These are phyloP conservation scores for Coregonus suidteri DNA, from an alignment of 2,797 vertebrate species.

Conservation along the genomic window DNA sequence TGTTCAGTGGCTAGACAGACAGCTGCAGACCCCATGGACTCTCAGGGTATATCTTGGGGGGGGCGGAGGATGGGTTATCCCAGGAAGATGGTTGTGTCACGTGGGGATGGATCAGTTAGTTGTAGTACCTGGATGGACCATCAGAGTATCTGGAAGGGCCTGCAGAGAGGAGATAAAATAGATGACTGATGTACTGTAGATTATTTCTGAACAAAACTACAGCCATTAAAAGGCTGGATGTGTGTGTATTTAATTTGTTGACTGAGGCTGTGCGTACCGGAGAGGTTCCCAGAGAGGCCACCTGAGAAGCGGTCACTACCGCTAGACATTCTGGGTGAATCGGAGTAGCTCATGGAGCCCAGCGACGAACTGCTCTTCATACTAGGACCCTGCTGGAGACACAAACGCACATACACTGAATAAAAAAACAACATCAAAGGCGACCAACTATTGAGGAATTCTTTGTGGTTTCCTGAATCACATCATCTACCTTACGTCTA, in stretches of 20 bases:
- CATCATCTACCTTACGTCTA: not conserved
- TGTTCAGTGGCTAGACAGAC: not conserved
- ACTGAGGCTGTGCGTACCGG: constrained; percentile 49
- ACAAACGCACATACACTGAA: not conserved
- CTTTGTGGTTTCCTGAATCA: too few relatives aligned
- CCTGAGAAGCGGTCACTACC: constrained; percentile 57
- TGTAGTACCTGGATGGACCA: constrained; percentile 63
- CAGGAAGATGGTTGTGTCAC: not conserved
- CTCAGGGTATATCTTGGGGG: not conserved
- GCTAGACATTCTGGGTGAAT: constrained; percentile 48
- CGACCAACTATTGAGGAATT: not conserved
- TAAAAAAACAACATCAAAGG: not conserved
- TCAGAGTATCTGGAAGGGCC: constrained; percentile 65
- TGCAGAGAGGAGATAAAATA: constrained; percentile 39
- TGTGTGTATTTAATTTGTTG: not conserved
- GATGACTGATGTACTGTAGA: not conserved
- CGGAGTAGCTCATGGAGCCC: constrained; percentile 55
- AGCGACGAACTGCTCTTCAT: constrained; percentile 44
- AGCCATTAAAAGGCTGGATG: too few relatives aligned
- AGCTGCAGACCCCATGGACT: not conserved
- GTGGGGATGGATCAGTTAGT: constrained; percentile 47
- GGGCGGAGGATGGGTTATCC: not conserved
- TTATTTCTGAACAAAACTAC: too few relatives aligned
- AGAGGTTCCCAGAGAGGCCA: constrained; percentile 44
- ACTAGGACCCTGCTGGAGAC: constrained; percentile 54